A percentile compares a stretch with the other conserved stretches of the same genome.
These are phyloP conservation scores for Caenorhabditis tropicalis DNA, from an alignment of 1,140 invertebrate species.

Conservation along the genomic window DNA sequence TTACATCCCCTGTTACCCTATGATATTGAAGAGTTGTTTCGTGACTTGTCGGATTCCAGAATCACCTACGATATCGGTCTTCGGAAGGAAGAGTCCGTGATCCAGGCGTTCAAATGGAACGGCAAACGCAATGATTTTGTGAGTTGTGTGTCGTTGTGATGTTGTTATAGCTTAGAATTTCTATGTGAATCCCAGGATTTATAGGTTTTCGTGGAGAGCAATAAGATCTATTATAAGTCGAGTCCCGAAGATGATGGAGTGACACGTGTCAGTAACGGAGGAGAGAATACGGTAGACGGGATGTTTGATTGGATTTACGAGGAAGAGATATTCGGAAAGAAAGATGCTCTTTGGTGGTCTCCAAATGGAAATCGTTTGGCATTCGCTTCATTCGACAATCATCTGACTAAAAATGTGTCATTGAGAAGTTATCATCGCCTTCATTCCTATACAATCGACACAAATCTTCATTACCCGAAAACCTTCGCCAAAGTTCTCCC, in stretches of 20 bases:
- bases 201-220: conserved; percentile 65
- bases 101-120: conserved; percentile 34
- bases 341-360: conserved; percentile 70
- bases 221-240: conserved; percentile 64
- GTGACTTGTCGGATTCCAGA: conserved; percentile 30
- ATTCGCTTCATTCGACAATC: conserved; percentile 64
- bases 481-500: conserved; percentile 52
- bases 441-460: conserved; percentile 21
- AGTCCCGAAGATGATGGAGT: conserved; percentile 17
- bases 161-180: not conserved
- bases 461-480: conserved; percentile 66
- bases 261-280: not conserved
- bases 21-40: conserved; percentile 6
- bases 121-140: not conserved
- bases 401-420: conserved; percentile 57
- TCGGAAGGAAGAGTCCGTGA: not conserved
- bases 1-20: not conserved
- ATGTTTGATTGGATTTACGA: conserved; percentile 71
- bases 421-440: conserved; percentile 48
- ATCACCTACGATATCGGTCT: conserved; percentile 20
- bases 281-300: conserved; percentile 33
- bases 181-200: not conserved
- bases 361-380: conserved; percentile 61
- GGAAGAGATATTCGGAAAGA: conserved; percentile 65
- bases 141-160: not conserved